These are phyloP conservation scores for Agrochola lychnidis DNA, from an alignment of 2,888 invertebrate genomes.

Conservation along the genomic window DNA sequence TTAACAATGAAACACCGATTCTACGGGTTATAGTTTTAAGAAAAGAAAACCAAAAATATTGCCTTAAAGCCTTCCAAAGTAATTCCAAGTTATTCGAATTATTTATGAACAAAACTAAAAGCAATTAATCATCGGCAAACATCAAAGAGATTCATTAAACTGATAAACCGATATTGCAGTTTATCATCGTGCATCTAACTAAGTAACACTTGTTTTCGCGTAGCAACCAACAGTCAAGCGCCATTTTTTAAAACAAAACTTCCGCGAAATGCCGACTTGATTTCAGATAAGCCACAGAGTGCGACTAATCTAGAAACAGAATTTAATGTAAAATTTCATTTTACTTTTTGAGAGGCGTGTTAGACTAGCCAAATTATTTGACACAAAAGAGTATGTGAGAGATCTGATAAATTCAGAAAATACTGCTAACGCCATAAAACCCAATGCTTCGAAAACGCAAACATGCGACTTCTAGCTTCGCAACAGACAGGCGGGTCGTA, in stretches of 20 bases:
- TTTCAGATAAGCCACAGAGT: slow-evolving; percentile 56
- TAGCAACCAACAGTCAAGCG: slow-evolving; percentile 49
- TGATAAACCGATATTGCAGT: slow-evolving; percentile 62
- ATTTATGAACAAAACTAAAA: slow-evolving; percentile 47
- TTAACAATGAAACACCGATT: background rate
- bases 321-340: slow-evolving; percentile 38
- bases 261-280: slow-evolving; percentile 60
- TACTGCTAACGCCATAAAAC: background rate
- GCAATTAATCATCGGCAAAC: slow-evolving; percentile 62
- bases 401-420: background rate
- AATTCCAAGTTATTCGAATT: slow-evolving; percentile 16
- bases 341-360: background rate
- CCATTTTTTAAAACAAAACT: slow-evolving; percentile 43
- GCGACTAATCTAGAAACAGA: slow-evolving; percentile 56
- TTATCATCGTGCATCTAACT: slow-evolving; percentile 61
- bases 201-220: slow-evolving; percentile 62
- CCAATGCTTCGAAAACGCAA: background rate
- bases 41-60: background rate
- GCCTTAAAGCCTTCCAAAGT: background rate
- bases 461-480: background rate
- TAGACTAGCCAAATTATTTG: background rate
- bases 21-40: background rate
- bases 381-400: background rate
- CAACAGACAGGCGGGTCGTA: background rate
- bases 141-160: slow-evolving; percentile 59